Percentiles rank a stretch among this genome's conserved stretches.
These are phyloP conservation scores for Platyrinchus mystaceus DNA, from an alignment of 2,797 vertebrate species.

Conservation along the genomic window DNA sequence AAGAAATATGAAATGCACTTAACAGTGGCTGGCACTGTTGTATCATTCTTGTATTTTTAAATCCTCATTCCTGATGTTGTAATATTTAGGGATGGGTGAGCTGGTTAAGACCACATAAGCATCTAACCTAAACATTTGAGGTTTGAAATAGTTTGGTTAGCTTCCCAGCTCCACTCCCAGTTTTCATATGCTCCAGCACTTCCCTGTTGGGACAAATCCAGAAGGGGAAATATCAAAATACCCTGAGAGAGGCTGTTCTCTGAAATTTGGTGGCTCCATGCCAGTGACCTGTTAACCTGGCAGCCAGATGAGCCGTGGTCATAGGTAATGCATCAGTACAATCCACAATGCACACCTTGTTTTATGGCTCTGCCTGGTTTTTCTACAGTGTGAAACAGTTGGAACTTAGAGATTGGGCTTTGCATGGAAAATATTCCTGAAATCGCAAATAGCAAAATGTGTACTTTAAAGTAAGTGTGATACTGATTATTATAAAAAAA, in stretches of 20 bases:
- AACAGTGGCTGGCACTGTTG: conserved; percentile 41
- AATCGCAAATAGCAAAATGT: background rate
- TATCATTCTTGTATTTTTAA: conserved; percentile 23
- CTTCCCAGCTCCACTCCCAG: conserved; percentile 45
- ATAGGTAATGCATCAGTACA: conserved; percentile 11
- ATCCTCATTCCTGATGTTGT: conserved; percentile 7
- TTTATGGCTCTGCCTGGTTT: background rate
- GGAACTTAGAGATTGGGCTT: background rate
- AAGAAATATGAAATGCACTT: background rate
- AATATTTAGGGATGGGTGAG: conserved; percentile 40
- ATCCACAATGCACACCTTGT: conserved; percentile 48
- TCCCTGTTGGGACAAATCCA: conserved; percentile 39
- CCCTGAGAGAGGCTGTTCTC: conserved; percentile 30
- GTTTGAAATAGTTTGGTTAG: conserved; percentile 35
- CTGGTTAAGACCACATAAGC: conserved; percentile 16
- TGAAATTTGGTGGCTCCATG: conserved; percentile 10
- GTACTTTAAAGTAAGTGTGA: background rate
- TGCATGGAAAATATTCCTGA: background rate
- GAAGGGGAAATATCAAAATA: conserved; percentile 51
- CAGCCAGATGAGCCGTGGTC: conserved; percentile 4
- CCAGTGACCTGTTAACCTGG: conserved; percentile 55
- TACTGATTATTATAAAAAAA: background rate
- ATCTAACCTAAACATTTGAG: conserved; percentile 55
- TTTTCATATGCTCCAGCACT: conserved; percentile 15
- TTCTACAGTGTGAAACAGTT: background rate